Evolutionary conservation across 2,113 vertebrate species (phyloP), one percentile per base, ranked within the genome.

Genomic region (Collichthys lucidus): DNA sequence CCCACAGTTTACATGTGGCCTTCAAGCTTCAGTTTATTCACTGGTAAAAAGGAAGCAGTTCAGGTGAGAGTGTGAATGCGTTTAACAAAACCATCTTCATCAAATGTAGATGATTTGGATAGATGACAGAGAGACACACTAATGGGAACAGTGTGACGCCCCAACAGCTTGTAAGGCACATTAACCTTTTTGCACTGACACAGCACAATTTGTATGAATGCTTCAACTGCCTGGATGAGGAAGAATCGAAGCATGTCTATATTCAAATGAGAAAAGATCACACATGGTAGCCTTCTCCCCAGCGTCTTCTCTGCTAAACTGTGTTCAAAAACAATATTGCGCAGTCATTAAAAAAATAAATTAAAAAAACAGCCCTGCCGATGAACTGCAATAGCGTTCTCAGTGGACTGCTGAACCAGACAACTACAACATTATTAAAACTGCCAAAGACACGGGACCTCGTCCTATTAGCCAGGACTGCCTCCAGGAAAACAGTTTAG

Each of bases 261-360:
- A 79, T 74, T 77, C 49, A 80, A 79, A 84, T 83, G 29, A 74
- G 64, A 11, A 66, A 47, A 56, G 66, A 83, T 83, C 26, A 85
- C 35, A 85, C 65, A 66, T 29, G 40, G 44, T 0, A 0, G 56
- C 57, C 66, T 79, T 52, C 47, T 82, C 65, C 49, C 56, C 40
- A 17, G 57, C 19, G 44, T 62, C 15, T 47, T 69, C 19, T 83
- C 56, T 66, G 66, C 74, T 72, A 55, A 79, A 65, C 50, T 26
- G 49, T 5, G 47, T 63, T 83, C 31, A 84, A 78, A 82, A 78
- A 60, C 29, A 83, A 82, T 74, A 85, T 66, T 71, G 50, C 71
- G 70, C 47, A 42, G 47, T 63, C 77, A 79, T 78, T 89, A 24
- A 71, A 79, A 62, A 46, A 70, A 62, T 44, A 55, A 2, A 52